Percentiles rank a stretch among this genome's conserved stretches.
Conservation (phyloP, 2,888 invertebrate species). For the Poecilus cupreus region DNA sequence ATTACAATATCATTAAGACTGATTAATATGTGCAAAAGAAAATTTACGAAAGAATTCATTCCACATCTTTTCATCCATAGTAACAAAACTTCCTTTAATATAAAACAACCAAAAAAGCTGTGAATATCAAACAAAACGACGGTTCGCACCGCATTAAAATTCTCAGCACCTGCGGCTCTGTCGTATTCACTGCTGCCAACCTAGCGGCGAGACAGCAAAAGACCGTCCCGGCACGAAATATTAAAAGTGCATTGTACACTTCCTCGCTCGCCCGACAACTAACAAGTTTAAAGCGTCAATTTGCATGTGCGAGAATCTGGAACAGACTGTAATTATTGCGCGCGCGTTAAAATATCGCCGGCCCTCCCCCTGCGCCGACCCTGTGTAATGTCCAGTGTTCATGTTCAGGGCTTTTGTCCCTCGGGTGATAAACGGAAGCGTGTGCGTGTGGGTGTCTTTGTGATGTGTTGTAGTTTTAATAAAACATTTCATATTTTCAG, state of each 20-base stretch:
- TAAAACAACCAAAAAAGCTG: neutral
- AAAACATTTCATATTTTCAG: neutral
- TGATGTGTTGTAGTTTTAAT: neutral
- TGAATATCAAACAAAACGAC: slow-evolving; percentile 12
- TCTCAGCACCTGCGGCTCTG: slow-evolving; percentile 22
- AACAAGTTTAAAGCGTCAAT: slow-evolving; percentile 43
- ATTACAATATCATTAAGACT: no score
- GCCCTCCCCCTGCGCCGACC: neutral
- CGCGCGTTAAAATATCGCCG: neutral
- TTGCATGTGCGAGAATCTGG: slow-evolving; percentile 23
- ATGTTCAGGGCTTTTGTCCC: slow-evolving; percentile 6
- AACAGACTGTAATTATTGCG: slow-evolving; percentile 20
- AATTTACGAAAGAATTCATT: no score
- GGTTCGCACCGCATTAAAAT: slow-evolving; percentile 18
- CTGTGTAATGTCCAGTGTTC: slow-evolving; percentile 6
- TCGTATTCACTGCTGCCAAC: neutral
- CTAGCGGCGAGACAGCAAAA: neutral
- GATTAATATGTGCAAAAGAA: no score
- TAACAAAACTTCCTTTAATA: no score
- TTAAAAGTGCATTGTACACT: slow-evolving; percentile 34
- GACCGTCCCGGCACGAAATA: neutral
- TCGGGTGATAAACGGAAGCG: slow-evolving; percentile 2
- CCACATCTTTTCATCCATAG: no score
- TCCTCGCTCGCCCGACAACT: neutral
- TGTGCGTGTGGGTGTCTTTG: neutral